Conservation (phyloP, 1,140 invertebrate species). For the Papilio dardanus region DNA sequence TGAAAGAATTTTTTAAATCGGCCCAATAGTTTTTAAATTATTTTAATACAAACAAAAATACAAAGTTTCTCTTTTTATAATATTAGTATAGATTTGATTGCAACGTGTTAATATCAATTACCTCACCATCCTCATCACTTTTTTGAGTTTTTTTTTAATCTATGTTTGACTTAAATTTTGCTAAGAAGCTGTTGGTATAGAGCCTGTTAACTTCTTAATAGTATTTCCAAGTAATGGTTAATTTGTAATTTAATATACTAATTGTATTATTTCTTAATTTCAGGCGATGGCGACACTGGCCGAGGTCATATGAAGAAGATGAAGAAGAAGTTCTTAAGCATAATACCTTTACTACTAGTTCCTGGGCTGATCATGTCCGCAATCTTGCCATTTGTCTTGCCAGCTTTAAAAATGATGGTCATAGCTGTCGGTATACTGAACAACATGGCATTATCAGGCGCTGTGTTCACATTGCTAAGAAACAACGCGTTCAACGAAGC, state of each 20-base stretch:
- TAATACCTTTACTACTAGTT: slow-evolving; percentile 69
- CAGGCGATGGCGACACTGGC: slow-evolving; percentile 58
- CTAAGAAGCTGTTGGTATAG: no score
- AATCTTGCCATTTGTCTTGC: slow-evolving; percentile 78
- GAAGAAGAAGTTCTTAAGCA: slow-evolving; percentile 67
- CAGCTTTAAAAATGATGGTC: slow-evolving; percentile 77
- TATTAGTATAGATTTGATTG: no score
- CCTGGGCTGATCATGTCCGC: slow-evolving; percentile 80
- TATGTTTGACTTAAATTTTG: no score
- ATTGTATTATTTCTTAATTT: slow-evolving; percentile 40
- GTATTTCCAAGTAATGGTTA: no score
- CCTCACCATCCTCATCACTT: no score
- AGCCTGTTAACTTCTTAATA: no score
- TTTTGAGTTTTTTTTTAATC: no score
- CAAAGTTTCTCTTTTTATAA: no score
- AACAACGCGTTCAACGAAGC: slow-evolving; percentile 79
- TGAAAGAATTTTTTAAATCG: no score
- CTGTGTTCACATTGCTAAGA: slow-evolving; percentile 76
- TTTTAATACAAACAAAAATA: no score
- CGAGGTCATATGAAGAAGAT: slow-evolving; percentile 71
- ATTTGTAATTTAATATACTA: background rate
- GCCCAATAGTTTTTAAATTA: no score
- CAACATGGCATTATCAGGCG: slow-evolving; percentile 77
- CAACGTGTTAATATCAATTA: no score
- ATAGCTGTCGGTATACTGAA: slow-evolving; percentile 72